phyloP scores from a whole-genome alignment of 1,140 invertebrate species.

The Maniola jurtina region DNA sequence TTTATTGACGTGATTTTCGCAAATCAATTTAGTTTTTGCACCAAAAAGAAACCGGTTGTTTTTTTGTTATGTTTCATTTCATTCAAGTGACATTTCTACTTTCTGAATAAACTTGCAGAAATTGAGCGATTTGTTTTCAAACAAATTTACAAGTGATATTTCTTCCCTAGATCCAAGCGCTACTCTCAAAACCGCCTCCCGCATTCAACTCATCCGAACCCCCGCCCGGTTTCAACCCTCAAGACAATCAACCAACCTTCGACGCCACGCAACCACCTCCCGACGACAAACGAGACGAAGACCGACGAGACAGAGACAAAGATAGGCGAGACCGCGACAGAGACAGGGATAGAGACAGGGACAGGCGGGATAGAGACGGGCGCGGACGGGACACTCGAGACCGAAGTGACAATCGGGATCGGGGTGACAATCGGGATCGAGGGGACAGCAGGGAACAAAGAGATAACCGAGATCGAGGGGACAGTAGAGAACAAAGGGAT shows the following conservation, averaged over 20 bases:
- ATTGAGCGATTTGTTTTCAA: not conserved
- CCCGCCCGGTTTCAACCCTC: slow-evolving; percentile 58
- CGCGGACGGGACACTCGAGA: slow-evolving; percentile 2
- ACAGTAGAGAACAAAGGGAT: slow-evolving; percentile 6
- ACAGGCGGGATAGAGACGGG: slow-evolving; percentile 18
- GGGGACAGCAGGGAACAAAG: not conserved
- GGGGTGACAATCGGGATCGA: not conserved
- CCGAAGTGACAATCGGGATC: slow-evolving; percentile 28
- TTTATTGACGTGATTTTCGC: no score
- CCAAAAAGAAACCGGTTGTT: no score
- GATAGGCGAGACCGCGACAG: slow-evolving; percentile 41
- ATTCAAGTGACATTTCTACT: no score
- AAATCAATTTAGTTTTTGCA: no score
- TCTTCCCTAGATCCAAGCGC: slow-evolving; percentile 56
- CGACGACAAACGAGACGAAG: slow-evolving; percentile 51
- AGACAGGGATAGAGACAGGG: slow-evolving; percentile 36
- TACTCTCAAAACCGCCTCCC: slow-evolving; percentile 71
- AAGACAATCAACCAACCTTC: slow-evolving; percentile 33
- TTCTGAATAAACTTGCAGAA: no score
- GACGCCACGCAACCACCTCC: slow-evolving; percentile 46
- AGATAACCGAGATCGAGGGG: slow-evolving; percentile 28
- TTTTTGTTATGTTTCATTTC: no score
- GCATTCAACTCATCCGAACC: slow-evolving; percentile 68
- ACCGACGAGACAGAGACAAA: slow-evolving; percentile 43
- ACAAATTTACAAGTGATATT: not conserved